phyloP scores from a whole-genome alignment of 2,888 invertebrate genomes.

The Epistrophe eligans region DNA sequence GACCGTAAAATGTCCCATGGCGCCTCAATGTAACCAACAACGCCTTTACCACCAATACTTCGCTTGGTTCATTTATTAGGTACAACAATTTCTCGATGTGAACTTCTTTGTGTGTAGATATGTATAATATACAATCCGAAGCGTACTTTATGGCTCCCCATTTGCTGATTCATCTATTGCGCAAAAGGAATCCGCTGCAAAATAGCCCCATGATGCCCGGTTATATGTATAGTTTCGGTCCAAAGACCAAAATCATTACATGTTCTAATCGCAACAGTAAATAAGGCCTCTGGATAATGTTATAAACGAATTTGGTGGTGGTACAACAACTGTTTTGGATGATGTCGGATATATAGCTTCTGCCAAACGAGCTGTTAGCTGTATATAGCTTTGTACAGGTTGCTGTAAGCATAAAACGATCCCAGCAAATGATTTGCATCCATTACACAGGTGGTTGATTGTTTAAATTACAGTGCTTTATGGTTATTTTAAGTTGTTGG shows the following conservation, averaged over 20 bases:
- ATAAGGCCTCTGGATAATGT: constrained; percentile 60
- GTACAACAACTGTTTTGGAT: constrained; percentile 41
- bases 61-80: background rate
- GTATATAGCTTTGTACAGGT: background rate
- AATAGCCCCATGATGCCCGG: background rate
- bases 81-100: background rate
- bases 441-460: constrained; percentile 74
- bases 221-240: constrained; percentile 23
- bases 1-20: constrained; percentile 64
- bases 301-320: constrained; percentile 62
- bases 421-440: constrained; percentile 64
- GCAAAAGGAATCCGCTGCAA: constrained; percentile 7
- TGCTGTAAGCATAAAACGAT: constrained; percentile 33
- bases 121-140: constrained; percentile 4
- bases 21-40: constrained; percentile 46
- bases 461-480: constrained; percentile 73
- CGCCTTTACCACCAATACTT: constrained; percentile 27
- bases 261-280: constrained; percentile 74
- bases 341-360: constrained; percentile 45
- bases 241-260: constrained; percentile 67
- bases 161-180: constrained; percentile 66
- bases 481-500: constrained; percentile 62
- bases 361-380: constrained; percentile 23
- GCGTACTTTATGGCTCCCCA: constrained; percentile 59
- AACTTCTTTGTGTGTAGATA: background rate